These are phyloP conservation scores for Danio choprae DNA, from an alignment of 2,797 vertebrate species.

Conservation along the genomic window DNA sequence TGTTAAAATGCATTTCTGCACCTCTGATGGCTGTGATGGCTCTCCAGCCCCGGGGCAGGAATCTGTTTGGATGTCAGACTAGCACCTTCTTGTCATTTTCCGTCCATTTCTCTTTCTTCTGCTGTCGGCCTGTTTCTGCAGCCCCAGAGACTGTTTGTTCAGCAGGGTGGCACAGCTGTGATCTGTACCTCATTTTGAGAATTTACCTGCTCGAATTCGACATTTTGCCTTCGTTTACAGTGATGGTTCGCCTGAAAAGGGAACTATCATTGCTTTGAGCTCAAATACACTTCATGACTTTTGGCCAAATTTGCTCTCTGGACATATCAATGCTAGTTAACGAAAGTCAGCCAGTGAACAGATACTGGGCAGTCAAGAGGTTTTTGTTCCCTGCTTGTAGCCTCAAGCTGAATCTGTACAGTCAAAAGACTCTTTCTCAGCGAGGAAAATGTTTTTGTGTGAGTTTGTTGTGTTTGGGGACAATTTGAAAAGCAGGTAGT, in stretches of 20 bases:
- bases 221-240: slow-evolving; percentile 4
- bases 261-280: background rate
- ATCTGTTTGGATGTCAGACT: slow-evolving; percentile 62
- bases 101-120: slow-evolving; percentile 6
- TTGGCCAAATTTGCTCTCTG: background rate
- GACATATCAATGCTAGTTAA: background rate
- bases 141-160: slow-evolving; percentile 29
- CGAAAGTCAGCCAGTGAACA: background rate
- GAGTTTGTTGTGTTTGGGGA: background rate
- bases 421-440: background rate
- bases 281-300: background rate
- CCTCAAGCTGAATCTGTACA: background rate
- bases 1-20: slow-evolving; percentile 67
- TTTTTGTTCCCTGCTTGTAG: too few relatives aligned
- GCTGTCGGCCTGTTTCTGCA: slow-evolving; percentile 26
- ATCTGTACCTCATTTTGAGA: slow-evolving; percentile 3
- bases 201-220: background rate
- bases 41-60: slow-evolving; percentile 62
- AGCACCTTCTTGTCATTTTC: slow-evolving; percentile 35
- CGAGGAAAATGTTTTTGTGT: background rate
- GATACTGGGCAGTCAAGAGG: background rate
- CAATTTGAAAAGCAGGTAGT: background rate
- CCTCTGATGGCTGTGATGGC: slow-evolving; percentile 61
- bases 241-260: background rate
- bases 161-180: slow-evolving; percentile 1